phyloP scores from a whole-genome alignment of 2,113 vertebrate species.

The Pedionomus torquatus region DNA sequence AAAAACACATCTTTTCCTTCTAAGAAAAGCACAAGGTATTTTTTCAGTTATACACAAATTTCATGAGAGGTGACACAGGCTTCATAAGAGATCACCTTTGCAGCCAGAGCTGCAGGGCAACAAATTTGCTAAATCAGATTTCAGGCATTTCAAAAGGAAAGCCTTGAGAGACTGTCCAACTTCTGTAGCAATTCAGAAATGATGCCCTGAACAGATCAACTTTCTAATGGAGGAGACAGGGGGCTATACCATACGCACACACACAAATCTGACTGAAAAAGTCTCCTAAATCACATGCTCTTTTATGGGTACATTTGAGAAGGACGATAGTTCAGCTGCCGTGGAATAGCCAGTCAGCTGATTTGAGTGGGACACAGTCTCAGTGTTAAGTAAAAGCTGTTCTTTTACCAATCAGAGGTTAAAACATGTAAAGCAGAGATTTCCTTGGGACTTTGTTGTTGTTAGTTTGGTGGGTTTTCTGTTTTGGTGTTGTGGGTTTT shows the following conservation, averaged over 20 bases:
- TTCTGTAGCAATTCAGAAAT: not conserved
- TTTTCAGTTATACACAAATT: not conserved
- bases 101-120: not conserved
- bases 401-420: not conserved
- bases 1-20: not conserved
- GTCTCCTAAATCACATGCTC: accelerated
- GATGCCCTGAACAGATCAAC: not conserved
- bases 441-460: not conserved
- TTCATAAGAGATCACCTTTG: not conserved
- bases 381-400: not conserved
- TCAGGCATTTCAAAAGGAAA: conserved; percentile 11
- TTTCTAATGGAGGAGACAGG: not conserved
- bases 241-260: not conserved
- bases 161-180: not conserved
- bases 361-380: accelerated
- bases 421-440: not conserved
- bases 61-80: not conserved
- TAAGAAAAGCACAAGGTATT: not conserved
- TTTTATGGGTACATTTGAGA: not conserved
- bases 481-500: not conserved
- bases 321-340: not conserved
- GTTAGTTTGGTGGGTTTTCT: not conserved
- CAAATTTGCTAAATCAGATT: conserved; percentile 3
- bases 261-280: not conserved
- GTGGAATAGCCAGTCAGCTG: not conserved